These are phyloP conservation scores for Dorcus hopei DNA, from an alignment of 2,888 invertebrate genomes.

Conservation along the genomic window DNA sequence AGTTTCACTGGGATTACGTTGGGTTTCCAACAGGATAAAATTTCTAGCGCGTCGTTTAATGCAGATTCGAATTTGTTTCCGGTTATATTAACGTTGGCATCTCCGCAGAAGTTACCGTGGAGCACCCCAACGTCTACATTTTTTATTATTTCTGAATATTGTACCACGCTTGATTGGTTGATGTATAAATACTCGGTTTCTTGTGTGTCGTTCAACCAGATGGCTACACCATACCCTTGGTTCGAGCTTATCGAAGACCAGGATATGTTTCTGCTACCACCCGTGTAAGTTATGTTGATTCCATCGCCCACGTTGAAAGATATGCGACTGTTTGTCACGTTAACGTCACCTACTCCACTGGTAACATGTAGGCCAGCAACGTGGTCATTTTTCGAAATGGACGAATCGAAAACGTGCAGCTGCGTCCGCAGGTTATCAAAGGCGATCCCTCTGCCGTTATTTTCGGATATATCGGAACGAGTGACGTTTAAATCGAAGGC, in stretches of 20 bases:
- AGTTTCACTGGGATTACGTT: constrained; percentile 57
- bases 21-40: constrained; percentile 78
- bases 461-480: constrained; percentile 80
- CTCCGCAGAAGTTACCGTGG: constrained; percentile 90
- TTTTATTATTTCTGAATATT: constrained; percentile 81
- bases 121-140: constrained; percentile 87
- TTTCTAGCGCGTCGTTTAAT: constrained; percentile 72
- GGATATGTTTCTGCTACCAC: constrained; percentile 91
- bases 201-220: constrained; percentile 85
- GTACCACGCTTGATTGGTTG: constrained; percentile 82
- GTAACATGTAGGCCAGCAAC: constrained; percentile 88
- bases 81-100: constrained; percentile 84
- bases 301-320: constrained; percentile 92
- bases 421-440: constrained; percentile 87
- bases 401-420: constrained; percentile 78
- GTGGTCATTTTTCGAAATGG: constrained; percentile 83
- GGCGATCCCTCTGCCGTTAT: constrained; percentile 93
- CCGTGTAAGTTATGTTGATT: constrained; percentile 91
- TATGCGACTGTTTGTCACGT: constrained; percentile 86
- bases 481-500: constrained; percentile 85
- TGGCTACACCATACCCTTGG: constrained; percentile 80
- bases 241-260: constrained; percentile 83
- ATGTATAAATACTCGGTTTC: constrained; percentile 74
- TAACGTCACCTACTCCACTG: constrained; percentile 90
- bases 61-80: constrained; percentile 86